Evolutionary conservation across 2,113 vertebrate species (phyloP), one percentile per base, ranked within the genome.

Genomic region (Trinectes maculatus): DNA sequence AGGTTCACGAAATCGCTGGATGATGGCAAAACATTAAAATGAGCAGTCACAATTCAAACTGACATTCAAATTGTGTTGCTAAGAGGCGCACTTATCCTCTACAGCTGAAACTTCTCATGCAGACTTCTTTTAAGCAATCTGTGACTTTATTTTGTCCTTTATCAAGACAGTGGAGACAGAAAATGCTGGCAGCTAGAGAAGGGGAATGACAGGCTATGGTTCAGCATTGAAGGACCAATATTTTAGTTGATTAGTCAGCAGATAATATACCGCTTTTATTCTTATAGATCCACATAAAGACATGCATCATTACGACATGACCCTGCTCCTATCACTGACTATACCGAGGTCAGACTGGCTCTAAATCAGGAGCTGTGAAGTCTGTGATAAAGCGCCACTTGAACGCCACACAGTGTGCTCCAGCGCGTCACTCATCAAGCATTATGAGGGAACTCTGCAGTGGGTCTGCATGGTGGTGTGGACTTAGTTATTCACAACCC

Each of bases 311-410:
- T 1, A 9, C 46, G 65, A 70, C 47, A 64, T 51, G 44, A 53
- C 54, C 56, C 18, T 36, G 46, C 46, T 46, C 34, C 54, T 43
- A 53, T 72, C 46, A 43, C 69, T 69, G 74, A 10, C 70, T 73
- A 22, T 13, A 7, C 36, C 3, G 42, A 72, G 73, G 63, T 51
- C 65, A 51, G 22, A 5, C 40, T 40, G 40, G 29, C 67, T 71
- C 70, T 75, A 85, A 80, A 83, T 86, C 66, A 83, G 74, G 62
- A 82, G 19, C 59, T 65, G 59, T 74, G 65, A 72, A 63, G 70
- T 66, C 79, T 28, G 19, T 31, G 66, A 78, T 74, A 49, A 81
- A 73, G 49, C 31, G 8, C 44, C 37, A 70, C 60, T 75, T 71
- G 31, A 67, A 67, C n/a, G 5, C 31, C 43, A 52, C 58, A 58